Evolutionary conservation across 2,888 invertebrate genomes (phyloP).

Genomic region (Drosophila subsilvestris): DNA sequence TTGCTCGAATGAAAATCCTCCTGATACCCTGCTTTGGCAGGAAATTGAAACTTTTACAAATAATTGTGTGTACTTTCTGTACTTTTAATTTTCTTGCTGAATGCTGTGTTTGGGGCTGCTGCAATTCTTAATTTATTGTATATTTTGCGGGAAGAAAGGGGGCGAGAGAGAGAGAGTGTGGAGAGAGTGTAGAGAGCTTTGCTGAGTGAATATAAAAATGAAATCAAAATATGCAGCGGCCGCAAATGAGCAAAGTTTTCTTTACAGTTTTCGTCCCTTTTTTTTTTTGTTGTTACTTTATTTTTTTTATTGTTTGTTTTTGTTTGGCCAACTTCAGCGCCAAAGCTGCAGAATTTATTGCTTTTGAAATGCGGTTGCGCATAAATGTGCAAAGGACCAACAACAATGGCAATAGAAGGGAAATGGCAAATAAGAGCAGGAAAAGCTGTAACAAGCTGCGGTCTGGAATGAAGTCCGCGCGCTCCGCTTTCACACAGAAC

Average conservation of each 20-base stretch:
- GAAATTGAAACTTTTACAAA: slow-evolving; percentile 30
- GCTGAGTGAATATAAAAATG: slow-evolving; percentile 34
- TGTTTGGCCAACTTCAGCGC: slow-evolving; percentile 44
- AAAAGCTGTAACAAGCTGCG: slow-evolving; percentile 46
- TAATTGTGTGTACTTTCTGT: slow-evolving; percentile 1
- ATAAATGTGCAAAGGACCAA: slow-evolving; percentile 63
- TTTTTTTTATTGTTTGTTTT: slow-evolving; percentile 18
- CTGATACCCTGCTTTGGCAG: neutral
- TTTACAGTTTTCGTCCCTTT: slow-evolving; percentile 22
- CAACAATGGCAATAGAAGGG: slow-evolving; percentile 45
- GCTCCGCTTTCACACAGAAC: slow-evolving; percentile 18
- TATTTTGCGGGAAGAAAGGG: slow-evolving; percentile 10
- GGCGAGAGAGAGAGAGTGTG: neutral
- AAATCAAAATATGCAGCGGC: slow-evolving; percentile 61
- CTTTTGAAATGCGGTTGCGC: slow-evolving; percentile 74
- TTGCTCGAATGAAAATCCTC: slow-evolving; percentile 12
- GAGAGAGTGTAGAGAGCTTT: slow-evolving; percentile 2
- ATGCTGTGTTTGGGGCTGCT: slow-evolving; percentile 7
- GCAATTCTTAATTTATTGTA: slow-evolving; percentile 32
- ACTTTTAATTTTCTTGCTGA: slow-evolving; percentile 29
- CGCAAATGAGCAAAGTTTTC: slow-evolving; percentile 77
- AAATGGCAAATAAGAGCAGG: too few species aligned
- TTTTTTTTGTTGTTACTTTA: neutral
- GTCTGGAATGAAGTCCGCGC: slow-evolving; percentile 24
- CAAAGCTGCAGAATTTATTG: slow-evolving; percentile 75